Base-by-base conservation (phyloP, 1,140 invertebrate species). In the Heliconius nattereri region DNA sequence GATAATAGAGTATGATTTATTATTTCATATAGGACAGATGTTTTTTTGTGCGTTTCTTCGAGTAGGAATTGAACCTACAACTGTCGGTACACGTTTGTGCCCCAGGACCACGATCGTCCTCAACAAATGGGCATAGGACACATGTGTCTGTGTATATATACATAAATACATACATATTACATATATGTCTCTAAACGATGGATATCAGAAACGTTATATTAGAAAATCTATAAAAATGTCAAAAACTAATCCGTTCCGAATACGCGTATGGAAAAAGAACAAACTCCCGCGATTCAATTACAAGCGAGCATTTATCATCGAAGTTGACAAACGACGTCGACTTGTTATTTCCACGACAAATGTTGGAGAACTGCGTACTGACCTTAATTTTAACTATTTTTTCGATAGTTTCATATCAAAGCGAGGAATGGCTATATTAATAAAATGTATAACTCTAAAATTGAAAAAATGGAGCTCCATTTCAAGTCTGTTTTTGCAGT, bases 241-340 rank as follows among this genome's bases (percentile, higher is more conserved):
- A 79, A 79, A 83, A 82, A 76, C 78, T 83, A 78, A 86, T 86
- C 71, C 79, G 82, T 79, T 80, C 76, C 78, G 79, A 80, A 84
- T 82, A 82, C 82, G 86, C 78, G 79, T 83, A 83, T 81, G 81
- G 76, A 84, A 87, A 81, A 85, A 78, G 82, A 83, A 81, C 84
- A 83, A 85, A 85, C 82, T 87, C 85, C 81, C 82, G 85, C 82
- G 85, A 88, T 87, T 89, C 87, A 90, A 88, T 89, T 87, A 89
- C 86, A 87, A 85, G 84, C 82, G 85, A 78, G 77, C 86, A 89
- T 89, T 87, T 86, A 85, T 89, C 87, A 89, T 87, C 84, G 85
- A 76, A 85, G 83, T 82, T 84, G 85, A 89, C 87, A 84, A 89
- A 87, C 86, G 87, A 85, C 83, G 86, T 84, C 83, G 85, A 89